Conservation (phyloP, 1,140 invertebrate species). For the Megathymus violae region DNA sequence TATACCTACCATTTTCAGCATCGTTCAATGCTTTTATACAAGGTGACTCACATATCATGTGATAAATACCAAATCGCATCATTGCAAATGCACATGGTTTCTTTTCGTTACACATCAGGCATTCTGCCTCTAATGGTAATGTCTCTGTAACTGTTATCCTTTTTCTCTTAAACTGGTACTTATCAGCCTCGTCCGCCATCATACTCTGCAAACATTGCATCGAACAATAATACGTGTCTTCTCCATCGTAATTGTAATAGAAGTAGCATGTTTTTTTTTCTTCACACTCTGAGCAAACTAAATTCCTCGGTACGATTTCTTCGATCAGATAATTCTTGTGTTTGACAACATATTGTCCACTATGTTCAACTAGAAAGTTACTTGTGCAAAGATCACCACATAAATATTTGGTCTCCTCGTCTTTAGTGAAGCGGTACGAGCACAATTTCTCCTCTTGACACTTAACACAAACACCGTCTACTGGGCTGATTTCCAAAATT, state of each 20-base stretch:
- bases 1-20: slow-evolving; percentile 67
- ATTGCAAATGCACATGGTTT: slow-evolving; percentile 65
- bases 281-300: slow-evolving; percentile 77
- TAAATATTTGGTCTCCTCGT: slow-evolving; percentile 60
- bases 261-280: slow-evolving; percentile 83
- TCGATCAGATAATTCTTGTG: slow-evolving; percentile 73
- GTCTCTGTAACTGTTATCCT: slow-evolving; percentile 64
- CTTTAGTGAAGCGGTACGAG: slow-evolving; percentile 53
- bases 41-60: slow-evolving; percentile 68
- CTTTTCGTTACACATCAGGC: slow-evolving; percentile 61
- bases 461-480: slow-evolving; percentile 59
- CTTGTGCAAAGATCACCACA: slow-evolving; percentile 64
- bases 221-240: slow-evolving; percentile 83
- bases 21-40: slow-evolving; percentile 69
- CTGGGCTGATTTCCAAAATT: slow-evolving; percentile 60
- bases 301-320: slow-evolving; percentile 64
- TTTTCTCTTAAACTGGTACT: slow-evolving; percentile 75
- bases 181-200: slow-evolving; percentile 83
- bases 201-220: slow-evolving; percentile 82
- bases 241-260: slow-evolving; percentile 82
- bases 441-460: slow-evolving; percentile 61
- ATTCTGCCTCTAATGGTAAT: slow-evolving; percentile 53
- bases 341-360: slow-evolving; percentile 57
- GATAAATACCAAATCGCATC: slow-evolving; percentile 64
- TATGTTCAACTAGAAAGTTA: slow-evolving; percentile 51